These are phyloP conservation scores for Scaptomyza flava DNA, from an alignment of 2,888 invertebrate genomes.

Conservation along the genomic window DNA sequence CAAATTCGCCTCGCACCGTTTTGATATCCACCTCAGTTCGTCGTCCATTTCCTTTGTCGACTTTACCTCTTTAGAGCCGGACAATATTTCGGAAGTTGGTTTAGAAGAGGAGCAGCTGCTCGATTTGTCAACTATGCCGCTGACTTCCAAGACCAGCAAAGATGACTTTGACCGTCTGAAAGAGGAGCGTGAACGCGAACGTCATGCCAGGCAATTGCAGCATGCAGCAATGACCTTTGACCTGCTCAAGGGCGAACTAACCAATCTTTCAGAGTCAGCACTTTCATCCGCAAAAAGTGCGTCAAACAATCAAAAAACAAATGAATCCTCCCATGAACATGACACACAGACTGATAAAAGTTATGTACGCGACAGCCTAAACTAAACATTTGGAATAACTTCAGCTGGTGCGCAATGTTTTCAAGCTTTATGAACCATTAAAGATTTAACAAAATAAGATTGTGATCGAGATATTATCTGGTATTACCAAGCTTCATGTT, in stretches of 20 bases:
- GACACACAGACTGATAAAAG: constrained; percentile 29
- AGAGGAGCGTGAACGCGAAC: constrained; percentile 88
- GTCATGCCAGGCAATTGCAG: constrained; percentile 86
- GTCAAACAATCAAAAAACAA: neutral
- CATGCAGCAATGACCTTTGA: constrained; percentile 62
- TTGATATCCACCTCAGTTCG: constrained; percentile 50
- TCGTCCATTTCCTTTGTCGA: constrained; percentile 29
- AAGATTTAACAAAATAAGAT: neutral
- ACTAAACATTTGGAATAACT: no score
- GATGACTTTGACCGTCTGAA: constrained; percentile 90
- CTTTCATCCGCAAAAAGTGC: neutral
- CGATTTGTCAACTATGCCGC: neutral
- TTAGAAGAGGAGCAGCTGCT: constrained; percentile 8
- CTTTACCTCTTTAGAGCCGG: neutral
- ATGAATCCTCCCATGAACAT: neutral
- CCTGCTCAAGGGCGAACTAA: constrained; percentile 56
- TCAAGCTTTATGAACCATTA: neutral
- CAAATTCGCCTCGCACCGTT: constrained; percentile 43
- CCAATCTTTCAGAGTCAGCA: neutral
- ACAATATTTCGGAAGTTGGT: neutral
- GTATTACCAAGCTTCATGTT: neutral
- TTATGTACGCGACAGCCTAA: neutral
- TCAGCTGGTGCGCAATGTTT: neutral
- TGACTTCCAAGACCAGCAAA: constrained; percentile 75
- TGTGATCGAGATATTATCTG: neutral